Percentiles rank a stretch among this genome's conserved stretches.
Conservation (phyloP, 2,113 vertebrate species). For the Cheirogaleus medius region DNA sequence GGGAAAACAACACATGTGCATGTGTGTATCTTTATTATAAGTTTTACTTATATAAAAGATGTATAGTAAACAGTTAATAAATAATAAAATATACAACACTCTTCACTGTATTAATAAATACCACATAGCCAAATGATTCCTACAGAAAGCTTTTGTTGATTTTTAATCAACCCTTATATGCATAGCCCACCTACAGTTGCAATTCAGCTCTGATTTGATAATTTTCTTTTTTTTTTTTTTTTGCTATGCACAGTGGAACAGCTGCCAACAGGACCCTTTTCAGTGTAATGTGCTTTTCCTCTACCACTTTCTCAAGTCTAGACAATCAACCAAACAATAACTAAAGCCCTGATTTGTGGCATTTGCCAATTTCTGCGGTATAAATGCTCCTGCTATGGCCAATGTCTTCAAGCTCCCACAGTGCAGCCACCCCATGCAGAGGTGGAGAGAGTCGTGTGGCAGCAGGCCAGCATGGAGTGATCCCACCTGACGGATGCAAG, state of each 20-base stretch:
- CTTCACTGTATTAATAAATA: neutral
- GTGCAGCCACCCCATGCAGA: neutral
- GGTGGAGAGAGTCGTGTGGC: neutral
- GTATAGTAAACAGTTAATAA: neutral
- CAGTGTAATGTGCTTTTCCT: neutral
- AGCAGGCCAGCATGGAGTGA: no score
- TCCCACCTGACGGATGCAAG: rapidly evolving
- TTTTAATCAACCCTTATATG: neutral
- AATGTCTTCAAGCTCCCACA: neutral
- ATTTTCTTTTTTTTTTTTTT: neutral
- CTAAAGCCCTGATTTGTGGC: neutral
- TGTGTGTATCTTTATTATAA: neutral
- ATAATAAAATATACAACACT: neutral
- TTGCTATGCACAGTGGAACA: neutral
- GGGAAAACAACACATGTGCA: neutral
- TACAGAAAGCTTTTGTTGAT: neutral
- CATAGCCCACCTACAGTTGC: neutral
- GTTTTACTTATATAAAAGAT: neutral
- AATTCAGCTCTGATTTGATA: neutral
- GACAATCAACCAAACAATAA: neutral
- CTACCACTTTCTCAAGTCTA: neutral
- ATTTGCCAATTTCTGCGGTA: neutral
- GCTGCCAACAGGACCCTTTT: neutral
- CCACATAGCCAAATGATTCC: neutral
- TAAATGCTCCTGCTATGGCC: neutral